Conservation (phyloP, 1,140 invertebrate genomes). For the Procambarus virginalis region DNA sequence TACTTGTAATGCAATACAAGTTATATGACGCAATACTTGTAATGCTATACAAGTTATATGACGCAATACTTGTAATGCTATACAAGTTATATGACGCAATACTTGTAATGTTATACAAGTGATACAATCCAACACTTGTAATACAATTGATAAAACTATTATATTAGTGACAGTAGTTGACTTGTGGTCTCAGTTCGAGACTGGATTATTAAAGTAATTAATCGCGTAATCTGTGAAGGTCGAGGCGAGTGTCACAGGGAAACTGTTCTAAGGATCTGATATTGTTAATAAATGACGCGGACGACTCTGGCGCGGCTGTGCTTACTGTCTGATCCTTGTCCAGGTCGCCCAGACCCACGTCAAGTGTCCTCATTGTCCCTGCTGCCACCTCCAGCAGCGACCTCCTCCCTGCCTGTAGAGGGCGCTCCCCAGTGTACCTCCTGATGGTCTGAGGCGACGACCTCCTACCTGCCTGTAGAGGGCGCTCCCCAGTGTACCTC, state of each 20-base stretch:
- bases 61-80: too few species aligned
- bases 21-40: too few species aligned
- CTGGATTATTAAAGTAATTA: neutral
- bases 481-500: neutral
- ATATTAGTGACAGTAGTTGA: neutral
- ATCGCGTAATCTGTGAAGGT: conserved; percentile 22
- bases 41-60: too few species aligned
- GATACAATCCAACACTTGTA: too few species aligned
- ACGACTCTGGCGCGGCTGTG: neutral
- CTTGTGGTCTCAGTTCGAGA: neutral
- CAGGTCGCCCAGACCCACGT: neutral
- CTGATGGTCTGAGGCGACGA: too few species aligned
- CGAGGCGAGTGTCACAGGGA: conserved; percentile 2
- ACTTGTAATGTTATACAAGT: too few species aligned
- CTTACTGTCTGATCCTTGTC: conserved; percentile 9
- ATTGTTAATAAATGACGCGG: conserved; percentile 12
- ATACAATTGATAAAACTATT: too few species aligned
- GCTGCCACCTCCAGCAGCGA: neutral
- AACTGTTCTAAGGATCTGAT: conserved; percentile 26
- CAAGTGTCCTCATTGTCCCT: neutral
- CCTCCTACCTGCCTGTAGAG: neutral
- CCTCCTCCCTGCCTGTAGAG: neutral
- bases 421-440: too few species aligned
- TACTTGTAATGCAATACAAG: too few species aligned
- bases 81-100: too few species aligned